Conservation (phyloP, 2,888 invertebrate species). For the Prosopocoilus inquinatus region DNA sequence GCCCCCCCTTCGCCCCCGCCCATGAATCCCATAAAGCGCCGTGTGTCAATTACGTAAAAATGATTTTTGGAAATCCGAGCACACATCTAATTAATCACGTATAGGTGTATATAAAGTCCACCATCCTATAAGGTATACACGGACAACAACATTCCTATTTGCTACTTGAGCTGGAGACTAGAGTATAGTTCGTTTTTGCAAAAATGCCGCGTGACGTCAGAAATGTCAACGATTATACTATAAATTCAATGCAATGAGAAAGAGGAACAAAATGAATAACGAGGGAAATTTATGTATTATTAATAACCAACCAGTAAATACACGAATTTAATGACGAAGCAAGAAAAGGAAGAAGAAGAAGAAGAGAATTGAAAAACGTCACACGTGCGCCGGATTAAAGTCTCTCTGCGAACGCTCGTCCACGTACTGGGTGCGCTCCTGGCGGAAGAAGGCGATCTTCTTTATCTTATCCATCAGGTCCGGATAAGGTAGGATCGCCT, state of each 20-base stretch:
- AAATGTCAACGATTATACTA: too few relatives aligned
- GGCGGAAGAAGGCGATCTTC: conserved; percentile 12
- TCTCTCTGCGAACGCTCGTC: conserved; percentile 2
- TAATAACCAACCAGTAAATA: conserved; percentile 31
- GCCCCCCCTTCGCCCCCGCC: conserved; percentile 32
- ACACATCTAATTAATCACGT: too few relatives aligned
- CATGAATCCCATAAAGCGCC: neutral
- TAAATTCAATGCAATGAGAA: too few relatives aligned
- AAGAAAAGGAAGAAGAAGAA: conserved; percentile 3
- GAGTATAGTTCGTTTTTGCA: too few relatives aligned
- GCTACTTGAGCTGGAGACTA: too few relatives aligned
- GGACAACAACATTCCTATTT: too few relatives aligned
- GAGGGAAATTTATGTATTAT: too few relatives aligned
- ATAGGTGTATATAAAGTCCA: too few relatives aligned
- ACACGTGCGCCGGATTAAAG: neutral
- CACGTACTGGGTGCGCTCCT: conserved; percentile 8
- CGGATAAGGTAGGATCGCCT: conserved; percentile 16
- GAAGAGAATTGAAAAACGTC: neutral
- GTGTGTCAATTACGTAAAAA: neutral
- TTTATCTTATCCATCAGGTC: conserved; percentile 16
- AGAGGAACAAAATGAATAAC: too few relatives aligned
- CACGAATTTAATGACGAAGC: conserved; percentile 48
- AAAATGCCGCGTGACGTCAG: too few relatives aligned
- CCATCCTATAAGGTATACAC: too few relatives aligned
- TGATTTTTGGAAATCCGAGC: too few relatives aligned